A percentile compares a stretch with the other conserved stretches of the same genome.
These are phyloP conservation scores for Echeneis naucrates DNA, from an alignment of 2,797 vertebrate genomes.

Conservation along the genomic window DNA sequence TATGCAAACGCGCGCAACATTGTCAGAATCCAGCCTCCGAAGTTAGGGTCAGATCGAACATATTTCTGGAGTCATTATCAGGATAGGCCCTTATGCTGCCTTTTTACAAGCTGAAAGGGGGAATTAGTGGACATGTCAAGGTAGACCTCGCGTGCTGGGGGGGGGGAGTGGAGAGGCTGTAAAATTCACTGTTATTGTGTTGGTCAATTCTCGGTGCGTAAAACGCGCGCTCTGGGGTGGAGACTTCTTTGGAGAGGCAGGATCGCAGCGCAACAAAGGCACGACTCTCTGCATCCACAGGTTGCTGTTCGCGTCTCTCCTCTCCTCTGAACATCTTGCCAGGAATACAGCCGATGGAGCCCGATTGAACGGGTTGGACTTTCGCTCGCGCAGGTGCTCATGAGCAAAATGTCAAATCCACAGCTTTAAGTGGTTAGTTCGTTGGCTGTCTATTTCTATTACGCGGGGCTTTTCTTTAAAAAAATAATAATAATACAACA, in stretches of 20 bases:
- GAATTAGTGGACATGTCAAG: neutral
- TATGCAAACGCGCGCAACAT: constrained; percentile 61
- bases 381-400: neutral
- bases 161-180: neutral
- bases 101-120: neutral
- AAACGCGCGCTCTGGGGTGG: constrained; percentile 71
- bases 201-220: constrained; percentile 58
- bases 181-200: neutral
- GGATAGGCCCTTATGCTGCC: neutral
- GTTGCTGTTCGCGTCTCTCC: constrained; percentile 44
- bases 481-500: too few relatives aligned
- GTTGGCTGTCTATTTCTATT: neutral
- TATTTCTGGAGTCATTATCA: constrained; percentile 25
- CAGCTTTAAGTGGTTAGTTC: neutral
- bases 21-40: constrained; percentile 61
- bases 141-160: neutral
- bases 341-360: neutral
- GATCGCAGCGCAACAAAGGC: constrained; percentile 24
- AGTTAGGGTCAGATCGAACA: constrained; percentile 55
- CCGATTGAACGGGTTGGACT: constrained; percentile 6
- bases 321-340: constrained; percentile 11
- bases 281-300: constrained; percentile 64
- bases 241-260: constrained; percentile 60
- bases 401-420: constrained; percentile 18
- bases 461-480: constrained; percentile 31